These are phyloP conservation scores for Drosophila tripunctata DNA, from an alignment of 2,888 invertebrate genomes.

Conservation along the genomic window DNA sequence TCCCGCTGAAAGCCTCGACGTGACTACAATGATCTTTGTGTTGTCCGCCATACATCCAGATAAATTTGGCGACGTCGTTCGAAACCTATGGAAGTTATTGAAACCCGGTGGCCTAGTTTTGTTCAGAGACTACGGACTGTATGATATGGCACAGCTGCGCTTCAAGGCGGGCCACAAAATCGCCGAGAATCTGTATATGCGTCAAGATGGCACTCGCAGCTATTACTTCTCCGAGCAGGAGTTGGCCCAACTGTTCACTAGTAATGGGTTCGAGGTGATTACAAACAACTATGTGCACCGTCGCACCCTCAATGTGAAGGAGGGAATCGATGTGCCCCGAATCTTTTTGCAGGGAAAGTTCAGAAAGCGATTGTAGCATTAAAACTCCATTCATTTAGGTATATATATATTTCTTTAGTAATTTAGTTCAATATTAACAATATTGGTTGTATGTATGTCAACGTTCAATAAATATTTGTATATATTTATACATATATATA, in stretches of 20 bases:
- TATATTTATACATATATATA: slow-evolving; percentile 48
- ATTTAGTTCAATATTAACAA: slow-evolving; percentile 65
- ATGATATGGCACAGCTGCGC: slow-evolving; percentile 97
- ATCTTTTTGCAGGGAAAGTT: slow-evolving; percentile 97
- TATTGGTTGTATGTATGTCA: slow-evolving; percentile 65
- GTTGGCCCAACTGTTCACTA: slow-evolving; percentile 87
- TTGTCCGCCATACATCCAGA: slow-evolving; percentile 96
- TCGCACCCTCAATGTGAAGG: slow-evolving; percentile 95
- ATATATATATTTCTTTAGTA: slow-evolving; percentile 50
- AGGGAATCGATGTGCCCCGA: slow-evolving; percentile 94
- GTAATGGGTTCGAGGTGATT: slow-evolving; percentile 89
- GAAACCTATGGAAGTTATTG: slow-evolving; percentile 88
- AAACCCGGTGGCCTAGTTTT: slow-evolving; percentile 92
- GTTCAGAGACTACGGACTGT: slow-evolving; percentile 96
- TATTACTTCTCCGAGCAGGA: slow-evolving; percentile 93
- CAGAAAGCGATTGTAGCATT: slow-evolving; percentile 83
- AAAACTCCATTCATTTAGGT: slow-evolving; percentile 1
- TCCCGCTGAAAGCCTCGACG: slow-evolving; percentile 87
- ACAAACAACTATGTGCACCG: slow-evolving; percentile 92
- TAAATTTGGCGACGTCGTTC: slow-evolving; percentile 88
- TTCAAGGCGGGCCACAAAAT: slow-evolving; percentile 97
- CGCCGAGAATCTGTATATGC: slow-evolving; percentile 95
- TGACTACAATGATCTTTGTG: slow-evolving; percentile 96
- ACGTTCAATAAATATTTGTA: slow-evolving; percentile 81
- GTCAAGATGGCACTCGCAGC: slow-evolving; percentile 97